Evolutionary conservation across 2,113 vertebrate species (phyloP).

Genomic region (Corynorhinus townsendii): DNA sequence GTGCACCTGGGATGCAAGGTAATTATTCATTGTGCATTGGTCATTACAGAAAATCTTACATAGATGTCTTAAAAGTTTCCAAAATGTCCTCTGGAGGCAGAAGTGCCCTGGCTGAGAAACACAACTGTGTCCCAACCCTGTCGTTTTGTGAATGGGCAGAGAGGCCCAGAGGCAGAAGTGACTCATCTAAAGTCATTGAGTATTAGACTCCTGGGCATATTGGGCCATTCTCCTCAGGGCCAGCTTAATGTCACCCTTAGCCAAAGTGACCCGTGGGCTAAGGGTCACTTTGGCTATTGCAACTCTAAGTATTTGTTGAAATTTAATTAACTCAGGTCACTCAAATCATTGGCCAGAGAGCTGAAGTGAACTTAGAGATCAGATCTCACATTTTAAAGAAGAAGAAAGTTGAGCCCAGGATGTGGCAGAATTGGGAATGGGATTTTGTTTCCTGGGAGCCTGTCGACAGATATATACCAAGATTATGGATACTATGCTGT

Average conservation of each 20-base stretch:
- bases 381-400: background rate
- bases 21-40: background rate
- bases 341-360: background rate
- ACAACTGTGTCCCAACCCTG: background rate
- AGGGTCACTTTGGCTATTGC: background rate
- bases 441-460: background rate
- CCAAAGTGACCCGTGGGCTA: background rate
- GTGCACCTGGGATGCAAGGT: background rate
- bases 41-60: background rate
- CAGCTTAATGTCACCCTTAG: background rate
- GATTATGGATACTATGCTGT: background rate
- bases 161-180: background rate
- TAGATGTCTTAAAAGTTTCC: background rate
- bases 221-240: background rate
- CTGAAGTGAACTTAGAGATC: background rate
- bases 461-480: background rate
- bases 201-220: background rate
- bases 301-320: background rate
- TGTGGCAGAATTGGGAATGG: background rate
- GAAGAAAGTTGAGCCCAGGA: background rate
- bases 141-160: background rate
- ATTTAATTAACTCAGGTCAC: background rate
- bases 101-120: background rate
- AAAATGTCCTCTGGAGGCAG: background rate
- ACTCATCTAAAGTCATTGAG: background rate